Base-by-base conservation (phyloP, 2,888 invertebrate genomes). In the Rhamphomyia laevipes region DNA sequence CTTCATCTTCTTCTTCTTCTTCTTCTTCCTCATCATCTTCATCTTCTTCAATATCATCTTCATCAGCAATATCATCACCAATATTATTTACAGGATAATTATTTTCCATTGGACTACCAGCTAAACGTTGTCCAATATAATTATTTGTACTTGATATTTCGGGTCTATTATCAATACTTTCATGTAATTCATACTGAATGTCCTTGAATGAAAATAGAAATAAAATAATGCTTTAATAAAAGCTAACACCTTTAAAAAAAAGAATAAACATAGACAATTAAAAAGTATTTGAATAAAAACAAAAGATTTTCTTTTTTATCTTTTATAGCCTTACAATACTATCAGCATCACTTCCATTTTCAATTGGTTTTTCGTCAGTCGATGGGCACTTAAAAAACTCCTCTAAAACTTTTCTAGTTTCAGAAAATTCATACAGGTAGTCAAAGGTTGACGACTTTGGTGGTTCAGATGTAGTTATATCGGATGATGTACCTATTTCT, bases 401-500 rank as follows among this genome's bases (percentile, higher is more conserved):
- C 67, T 91, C 90, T 43, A 91, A 73, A 48, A 91, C 90, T 73
- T 90, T 91, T 58, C 90, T 76, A 47, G 91, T 91, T 72, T 91
- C 90, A 5, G 89, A 90, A 71, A 90, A 90, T 71, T 91, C 91
- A 68, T 90, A 91, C 55, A 89, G 71, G 71, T 89, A 89, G 73
- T 90, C 89, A 68, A 88, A 88, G 33, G 88, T 86, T 47, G 84
- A 75, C 51, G 76, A 68, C 59, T 68, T 68, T 35, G 67, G 63
- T 60, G 21, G 47, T 53, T 69, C 68, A 52, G 68, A 68, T 48
- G 67, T 62, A 56, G 68, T 69, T 53, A 68, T 56, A 57, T 70
- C 69, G 46, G 70, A 69, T 53, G 69, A 61, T 54, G 69, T 70
- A 51, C 69, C 69, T 53, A 70, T 70, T 63, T 70, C 70, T 46